These are phyloP conservation scores for Akabosia matsudoensis DNA, from an alignment of 1,140 invertebrate genomes.

Conservation along the genomic window DNA sequence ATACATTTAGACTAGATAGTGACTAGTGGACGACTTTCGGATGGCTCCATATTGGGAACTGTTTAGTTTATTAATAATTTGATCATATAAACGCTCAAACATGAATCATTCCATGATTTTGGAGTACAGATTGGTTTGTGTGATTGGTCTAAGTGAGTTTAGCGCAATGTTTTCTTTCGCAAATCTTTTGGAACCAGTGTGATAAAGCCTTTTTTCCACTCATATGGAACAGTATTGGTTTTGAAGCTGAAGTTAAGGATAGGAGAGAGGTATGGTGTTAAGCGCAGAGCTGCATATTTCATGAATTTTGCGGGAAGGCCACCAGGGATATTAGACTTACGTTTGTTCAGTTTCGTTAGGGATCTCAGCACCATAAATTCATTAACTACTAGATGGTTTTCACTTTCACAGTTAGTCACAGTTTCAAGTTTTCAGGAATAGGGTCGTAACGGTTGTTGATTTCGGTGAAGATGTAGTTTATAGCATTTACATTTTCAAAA, in stretches of 20 bases:
- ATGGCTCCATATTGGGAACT: not conserved
- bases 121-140: slow-evolving; percentile 17
- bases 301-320: not conserved
- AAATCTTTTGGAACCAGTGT: not conserved
- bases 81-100: slow-evolving; percentile 22
- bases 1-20: not conserved
- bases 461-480: not conserved
- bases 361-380: not conserved
- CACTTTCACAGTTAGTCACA: not conserved
- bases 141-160: slow-evolving; percentile 15
- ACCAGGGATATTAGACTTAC: slow-evolving; percentile 1
- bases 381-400: not conserved
- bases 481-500: not conserved
- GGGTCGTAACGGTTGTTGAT: not conserved
- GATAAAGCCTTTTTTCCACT: slow-evolving; percentile 10
- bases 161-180: not conserved
- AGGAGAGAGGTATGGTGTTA: not conserved
- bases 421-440: not conserved
- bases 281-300: not conserved
- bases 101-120: slow-evolving; percentile 28
- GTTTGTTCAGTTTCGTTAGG: not conserved
- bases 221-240: not conserved
- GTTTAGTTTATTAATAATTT: not conserved
- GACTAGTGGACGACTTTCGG: slow-evolving; percentile 3
- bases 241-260: slow-evolving; percentile 1